A percentile compares a stretch with the other conserved stretches of the same genome.
These are phyloP conservation scores for Stratiolaelaps scimitus DNA, from an alignment of 1,140 invertebrate species.

Conservation along the genomic window DNA sequence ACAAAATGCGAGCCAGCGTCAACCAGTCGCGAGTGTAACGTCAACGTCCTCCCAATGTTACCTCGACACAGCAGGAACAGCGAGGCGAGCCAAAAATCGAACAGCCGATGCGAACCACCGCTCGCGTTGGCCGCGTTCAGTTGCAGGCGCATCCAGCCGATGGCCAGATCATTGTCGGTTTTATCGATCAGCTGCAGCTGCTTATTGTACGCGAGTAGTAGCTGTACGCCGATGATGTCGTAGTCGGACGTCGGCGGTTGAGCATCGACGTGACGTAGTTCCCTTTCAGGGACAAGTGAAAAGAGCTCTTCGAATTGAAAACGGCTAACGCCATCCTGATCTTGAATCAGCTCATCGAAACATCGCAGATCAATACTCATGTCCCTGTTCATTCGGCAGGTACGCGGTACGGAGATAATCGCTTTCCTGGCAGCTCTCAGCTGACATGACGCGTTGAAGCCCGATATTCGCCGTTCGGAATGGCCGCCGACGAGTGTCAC, in stretches of 20 bases:
- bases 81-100: not conserved
- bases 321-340: not conserved
- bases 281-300: not conserved
- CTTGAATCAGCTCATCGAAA: constrained; percentile 23
- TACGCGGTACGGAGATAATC: not conserved
- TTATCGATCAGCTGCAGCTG: not conserved
- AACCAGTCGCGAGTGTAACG: not conserved
- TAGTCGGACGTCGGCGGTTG: not conserved
- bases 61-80: constrained; percentile 24
- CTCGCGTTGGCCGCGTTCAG: not conserved
- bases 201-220: not conserved
- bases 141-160: not conserved
- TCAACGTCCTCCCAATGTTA: not conserved
- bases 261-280: not conserved
- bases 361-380: not conserved
- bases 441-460: constrained; percentile 10
- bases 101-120: not conserved
- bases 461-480: constrained; percentile 5
- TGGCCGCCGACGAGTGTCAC: constrained; percentile 5
- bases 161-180: not conserved
- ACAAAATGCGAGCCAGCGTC: not conserved
- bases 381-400: constrained; percentile 18
- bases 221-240: not conserved
- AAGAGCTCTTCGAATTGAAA: constrained; percentile 19
- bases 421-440: constrained; percentile 4